These are phyloP conservation scores for Mastomys natalensis DNA, from an alignment of 2,113 vertebrate genomes.

Conservation along the genomic window DNA sequence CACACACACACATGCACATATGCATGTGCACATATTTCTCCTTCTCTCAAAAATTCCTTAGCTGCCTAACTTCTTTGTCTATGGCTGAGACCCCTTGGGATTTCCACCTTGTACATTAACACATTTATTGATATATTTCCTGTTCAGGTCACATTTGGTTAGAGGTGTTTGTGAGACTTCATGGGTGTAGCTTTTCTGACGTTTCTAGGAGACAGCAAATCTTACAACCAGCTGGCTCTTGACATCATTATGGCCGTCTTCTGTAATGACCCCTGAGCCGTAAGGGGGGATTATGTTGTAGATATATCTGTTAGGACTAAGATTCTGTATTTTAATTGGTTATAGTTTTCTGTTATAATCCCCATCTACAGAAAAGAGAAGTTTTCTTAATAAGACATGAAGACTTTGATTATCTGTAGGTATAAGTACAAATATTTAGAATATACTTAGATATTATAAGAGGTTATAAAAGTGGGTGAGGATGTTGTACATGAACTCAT, in stretches of 20 bases:
- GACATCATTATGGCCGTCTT: not conserved
- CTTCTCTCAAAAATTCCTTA: not conserved
- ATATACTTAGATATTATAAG: not conserved
- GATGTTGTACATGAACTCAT: not conserved
- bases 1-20: accelerated
- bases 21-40: accelerated
- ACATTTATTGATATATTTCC: not conserved
- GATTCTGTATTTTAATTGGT: not conserved
- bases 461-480: not conserved
- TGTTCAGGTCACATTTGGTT: not conserved
- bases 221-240: not conserved
- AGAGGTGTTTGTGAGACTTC: no score
- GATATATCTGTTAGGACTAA: not conserved
- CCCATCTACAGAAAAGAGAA: not conserved
- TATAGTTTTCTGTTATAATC: not conserved
- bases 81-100: not conserved
- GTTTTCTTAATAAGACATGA: not conserved
- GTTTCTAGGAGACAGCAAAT: not conserved
- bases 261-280: not conserved
- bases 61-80: not conserved
- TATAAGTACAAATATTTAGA: no score
- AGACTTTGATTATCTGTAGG: not conserved
- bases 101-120: not conserved
- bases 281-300: not conserved
- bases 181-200: not conserved